Percentiles rank a stretch among this genome's conserved stretches.
Conservation (phyloP, 2,113 vertebrate species). For the Smithornis capensis region DNA sequence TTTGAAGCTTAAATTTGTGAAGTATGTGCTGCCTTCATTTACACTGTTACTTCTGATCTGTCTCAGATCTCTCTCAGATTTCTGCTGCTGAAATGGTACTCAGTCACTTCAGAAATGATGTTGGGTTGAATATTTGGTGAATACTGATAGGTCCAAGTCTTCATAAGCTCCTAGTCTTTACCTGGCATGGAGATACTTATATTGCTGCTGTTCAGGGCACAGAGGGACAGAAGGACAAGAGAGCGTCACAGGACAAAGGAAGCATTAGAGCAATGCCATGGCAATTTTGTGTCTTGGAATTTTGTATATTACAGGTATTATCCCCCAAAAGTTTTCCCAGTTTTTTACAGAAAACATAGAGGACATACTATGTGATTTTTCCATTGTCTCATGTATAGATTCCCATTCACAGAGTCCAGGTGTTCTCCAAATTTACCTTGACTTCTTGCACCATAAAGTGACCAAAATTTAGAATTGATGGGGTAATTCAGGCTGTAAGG, state of each 20-base stretch:
- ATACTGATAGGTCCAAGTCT: not conserved
- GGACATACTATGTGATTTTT: not conserved
- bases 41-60: not conserved
- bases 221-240: not conserved
- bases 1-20: not conserved
- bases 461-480: not conserved
- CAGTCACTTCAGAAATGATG: fast-evolving
- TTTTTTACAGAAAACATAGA: not conserved
- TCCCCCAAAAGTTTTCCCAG: not conserved
- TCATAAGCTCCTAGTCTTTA: not conserved
- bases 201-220: not conserved
- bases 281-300: not conserved
- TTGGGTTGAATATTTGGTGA: not conserved
- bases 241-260: not conserved
- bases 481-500: not conserved
- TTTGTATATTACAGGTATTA: not conserved
- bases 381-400: not conserved
- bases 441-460: not conserved
- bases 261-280: not conserved
- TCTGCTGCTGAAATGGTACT: not conserved
- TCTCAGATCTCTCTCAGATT: not conserved
- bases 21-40: not conserved
- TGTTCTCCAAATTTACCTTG: not conserved
- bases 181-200: fast-evolving
- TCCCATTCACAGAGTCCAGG: not conserved